These are phyloP conservation scores for Subanguina moxae DNA, from an alignment of 1,140 invertebrate genomes.

Conservation along the genomic window DNA sequence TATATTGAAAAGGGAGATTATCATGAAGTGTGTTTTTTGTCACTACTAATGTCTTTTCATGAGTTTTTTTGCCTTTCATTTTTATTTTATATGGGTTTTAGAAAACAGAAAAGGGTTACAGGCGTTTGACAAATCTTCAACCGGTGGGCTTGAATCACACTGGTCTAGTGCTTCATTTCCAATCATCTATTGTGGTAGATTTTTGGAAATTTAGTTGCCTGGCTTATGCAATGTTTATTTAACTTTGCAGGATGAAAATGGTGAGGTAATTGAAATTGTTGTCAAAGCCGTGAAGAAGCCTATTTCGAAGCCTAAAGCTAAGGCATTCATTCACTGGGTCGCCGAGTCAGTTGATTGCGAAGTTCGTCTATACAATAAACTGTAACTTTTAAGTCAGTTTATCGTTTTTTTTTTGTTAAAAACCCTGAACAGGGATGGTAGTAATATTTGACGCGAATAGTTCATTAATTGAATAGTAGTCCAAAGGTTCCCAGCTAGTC, in stretches of 20 bases:
- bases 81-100: slow-evolving; percentile 18
- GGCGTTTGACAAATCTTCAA: slow-evolving; percentile 78
- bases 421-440: background rate
- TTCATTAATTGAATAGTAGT: no score
- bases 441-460: no score
- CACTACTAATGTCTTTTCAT: background rate
- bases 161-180: slow-evolving; percentile 74
- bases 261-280: slow-evolving; percentile 34
- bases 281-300: slow-evolving; percentile 33
- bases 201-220: background rate
- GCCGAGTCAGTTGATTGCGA: slow-evolving; percentile 70
- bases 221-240: background rate
- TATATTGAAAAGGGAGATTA: slow-evolving; percentile 88
- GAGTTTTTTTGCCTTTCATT: background rate
- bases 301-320: slow-evolving; percentile 71
- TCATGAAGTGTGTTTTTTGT: slow-evolving; percentile 68
- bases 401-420: background rate
- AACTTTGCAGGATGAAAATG: slow-evolving; percentile 12
- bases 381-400: slow-evolving; percentile 67
- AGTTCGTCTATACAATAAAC: slow-evolving; percentile 80
- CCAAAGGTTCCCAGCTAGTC: no score
- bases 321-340: slow-evolving; percentile 98
- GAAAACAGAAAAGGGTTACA: slow-evolving; percentile 77
- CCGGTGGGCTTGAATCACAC: slow-evolving; percentile 84
- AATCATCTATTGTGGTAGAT: slow-evolving; percentile 62